Conservation (phyloP, 2,888 invertebrate genomes). For the Caenorhabditis doughertyi region DNA sequence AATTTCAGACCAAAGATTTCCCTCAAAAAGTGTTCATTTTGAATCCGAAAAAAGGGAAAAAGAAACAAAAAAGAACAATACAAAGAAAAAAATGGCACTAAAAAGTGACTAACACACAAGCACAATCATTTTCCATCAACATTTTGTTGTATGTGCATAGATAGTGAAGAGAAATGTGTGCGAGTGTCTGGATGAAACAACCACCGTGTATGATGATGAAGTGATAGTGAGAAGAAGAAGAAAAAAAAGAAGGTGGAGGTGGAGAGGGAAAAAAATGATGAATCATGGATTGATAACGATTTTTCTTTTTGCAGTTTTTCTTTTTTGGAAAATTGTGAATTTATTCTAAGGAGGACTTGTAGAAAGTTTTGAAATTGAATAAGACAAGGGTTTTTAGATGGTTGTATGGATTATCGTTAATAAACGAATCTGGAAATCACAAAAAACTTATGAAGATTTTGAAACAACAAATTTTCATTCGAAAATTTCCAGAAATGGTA, state of each 20-base stretch:
- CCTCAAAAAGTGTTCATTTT: not conserved
- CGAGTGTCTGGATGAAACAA: no score
- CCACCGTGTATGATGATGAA: conserved; percentile 25
- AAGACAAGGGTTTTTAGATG: no score
- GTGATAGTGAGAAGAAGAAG: not conserved
- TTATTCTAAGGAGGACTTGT: no score
- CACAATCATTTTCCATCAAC: not conserved
- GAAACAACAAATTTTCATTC: no score
- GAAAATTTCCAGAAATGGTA: no score
- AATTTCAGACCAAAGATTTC: no score
- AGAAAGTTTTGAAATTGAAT: no score
- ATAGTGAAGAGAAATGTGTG: conserved; percentile 13
- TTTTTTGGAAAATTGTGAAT: not conserved
- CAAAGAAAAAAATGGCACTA: conserved; percentile 7
- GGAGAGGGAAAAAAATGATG: conserved; percentile 6
- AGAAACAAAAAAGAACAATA: not conserved
- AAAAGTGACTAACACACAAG: conserved; percentile 10
- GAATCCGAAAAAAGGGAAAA: not conserved
- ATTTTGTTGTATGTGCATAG: not conserved
- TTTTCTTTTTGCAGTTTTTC: not conserved
- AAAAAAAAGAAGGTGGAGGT: not conserved
- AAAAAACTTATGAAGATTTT: no score
- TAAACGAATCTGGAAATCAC: no score
- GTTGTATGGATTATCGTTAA: no score
- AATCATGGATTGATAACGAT: conserved; percentile 45